Base-by-base conservation (phyloP, 64 coral and sea anemone species). In the Dendronephthya gigantea region DNA sequence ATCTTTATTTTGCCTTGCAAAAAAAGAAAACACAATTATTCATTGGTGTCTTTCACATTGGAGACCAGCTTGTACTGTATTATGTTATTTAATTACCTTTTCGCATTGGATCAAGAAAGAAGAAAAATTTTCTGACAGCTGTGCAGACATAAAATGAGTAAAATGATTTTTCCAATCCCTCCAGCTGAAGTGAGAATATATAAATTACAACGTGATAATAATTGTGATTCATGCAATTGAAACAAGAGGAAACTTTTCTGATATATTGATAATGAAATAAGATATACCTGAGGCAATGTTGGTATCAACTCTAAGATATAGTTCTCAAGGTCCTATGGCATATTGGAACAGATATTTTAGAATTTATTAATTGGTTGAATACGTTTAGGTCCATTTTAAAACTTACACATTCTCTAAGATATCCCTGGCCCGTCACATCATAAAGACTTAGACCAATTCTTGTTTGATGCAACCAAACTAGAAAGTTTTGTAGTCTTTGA, bases 141-240 rank as follows among this genome's bases (percentile, higher is more conserved):
- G 95, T 98, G 65, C 95, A 98, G 9, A 98, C 95, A 79, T 98
- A 98, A 25, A 98, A 98, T 31, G 95, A 98, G 76, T 98, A 98
- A 79, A 98, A 98, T 0, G 95, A 98, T 79, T 98, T 98, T 37
- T 98, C 95, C 37, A 98, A 70, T 15, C 95, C 95, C 87, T 98
- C 95, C 43, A 98, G 90, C 95, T 98, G 52, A 32, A 65, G 83
- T 43, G 82, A 81, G 84, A 66, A 74, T 79, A 47, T 29, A 50
- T 39, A 36, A 40, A 27, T 72, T 25, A 75, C 8, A 25, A 16
- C 3, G 69, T 19, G 8, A 86, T 34, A n/a, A n/a, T n/a, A n/a
- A n/a, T n/a, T n/a, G n/a, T n/a, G n/a, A n/a, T n/a, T n/a, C 4
- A 65, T 40, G 11, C 12, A 85, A 16, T 27, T 35, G 32, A 15